Evolutionary conservation across 2,797 vertebrate genomes (phyloP).

Genomic region (Tinamus major): DNA sequence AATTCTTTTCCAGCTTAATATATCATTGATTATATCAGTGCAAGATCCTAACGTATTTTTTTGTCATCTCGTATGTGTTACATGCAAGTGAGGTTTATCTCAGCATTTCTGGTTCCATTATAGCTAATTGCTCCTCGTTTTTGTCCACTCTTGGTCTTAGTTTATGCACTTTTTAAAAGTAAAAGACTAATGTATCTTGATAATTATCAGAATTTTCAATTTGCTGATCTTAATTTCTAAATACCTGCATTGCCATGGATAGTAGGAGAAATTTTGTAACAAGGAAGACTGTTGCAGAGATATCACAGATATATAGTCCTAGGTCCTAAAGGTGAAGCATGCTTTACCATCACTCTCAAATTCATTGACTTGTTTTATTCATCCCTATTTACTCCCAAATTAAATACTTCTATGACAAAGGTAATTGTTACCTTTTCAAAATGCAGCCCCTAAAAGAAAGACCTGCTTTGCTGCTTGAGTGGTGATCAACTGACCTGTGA

Average conservation of each 20-base stretch:
- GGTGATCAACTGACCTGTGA: background rate
- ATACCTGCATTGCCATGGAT: background rate
- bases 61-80: background rate
- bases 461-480: background rate
- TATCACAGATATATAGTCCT: background rate
- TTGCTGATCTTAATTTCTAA: background rate
- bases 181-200: background rate
- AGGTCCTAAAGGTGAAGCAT: background rate
- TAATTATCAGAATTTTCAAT: background rate
- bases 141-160: background rate
- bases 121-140: background rate
- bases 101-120: background rate
- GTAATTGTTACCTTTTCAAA: background rate
- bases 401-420: background rate
- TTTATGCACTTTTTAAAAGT: background rate
- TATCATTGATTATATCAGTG: background rate
- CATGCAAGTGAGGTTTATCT: background rate
- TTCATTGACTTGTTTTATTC: background rate
- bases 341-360: background rate
- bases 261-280: background rate
- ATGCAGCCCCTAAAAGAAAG: background rate
- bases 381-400: background rate
- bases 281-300: background rate
- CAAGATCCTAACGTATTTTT: background rate
- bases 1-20: background rate